Evolutionary conservation across 1,140 invertebrate genomes (phyloP), one percentile per base, ranked within the genome.

Genomic region (Drosophila guanche): DNA sequence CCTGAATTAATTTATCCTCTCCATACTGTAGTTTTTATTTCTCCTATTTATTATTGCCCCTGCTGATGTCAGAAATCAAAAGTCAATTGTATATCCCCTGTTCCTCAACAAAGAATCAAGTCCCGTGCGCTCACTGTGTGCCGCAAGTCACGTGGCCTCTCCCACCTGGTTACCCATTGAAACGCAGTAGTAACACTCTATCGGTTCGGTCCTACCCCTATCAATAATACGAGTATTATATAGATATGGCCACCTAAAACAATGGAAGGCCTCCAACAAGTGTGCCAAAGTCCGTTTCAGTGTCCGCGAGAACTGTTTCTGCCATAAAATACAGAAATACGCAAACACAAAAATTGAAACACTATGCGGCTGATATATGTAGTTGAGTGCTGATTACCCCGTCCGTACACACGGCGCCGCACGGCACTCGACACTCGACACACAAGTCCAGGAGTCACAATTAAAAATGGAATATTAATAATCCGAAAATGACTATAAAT

Each of bases 401-500:
- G 29, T 33, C 7, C 29, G 33, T 37, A 37, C 16, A 67, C 42
- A 48, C 51, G 65, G 33, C 51, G 46, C 60, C 62, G 16, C 16
- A 20, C 43, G 61, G 12, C 29, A 10, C 29, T 10, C 29, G 3
- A 33, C 29, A 33, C 8, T 72, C 59, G 73, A 73, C 72, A 58
- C 61, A 70, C 53, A 62, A 45, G 66, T 56, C 68, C 69, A 77
- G 67, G 61, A 65, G 53, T 53, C 76, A 56, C 57, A 63, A 78
- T 63, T 58, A 61, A 62, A 65, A 54, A 37, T 37, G 42, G 72
- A 75, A 74, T 85, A 85, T 81, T 74, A 86, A 86, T 86, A 85
- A 85, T 85, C 80, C 80, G 46, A 52, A 68, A 61, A 62, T 57
- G 63, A 74, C 80, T 85, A 85, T 77, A 86, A 85, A 85, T 85